Base-by-base conservation (phyloP, 2,797 vertebrate genomes). In the Synaphobranchus kaupii region DNA sequence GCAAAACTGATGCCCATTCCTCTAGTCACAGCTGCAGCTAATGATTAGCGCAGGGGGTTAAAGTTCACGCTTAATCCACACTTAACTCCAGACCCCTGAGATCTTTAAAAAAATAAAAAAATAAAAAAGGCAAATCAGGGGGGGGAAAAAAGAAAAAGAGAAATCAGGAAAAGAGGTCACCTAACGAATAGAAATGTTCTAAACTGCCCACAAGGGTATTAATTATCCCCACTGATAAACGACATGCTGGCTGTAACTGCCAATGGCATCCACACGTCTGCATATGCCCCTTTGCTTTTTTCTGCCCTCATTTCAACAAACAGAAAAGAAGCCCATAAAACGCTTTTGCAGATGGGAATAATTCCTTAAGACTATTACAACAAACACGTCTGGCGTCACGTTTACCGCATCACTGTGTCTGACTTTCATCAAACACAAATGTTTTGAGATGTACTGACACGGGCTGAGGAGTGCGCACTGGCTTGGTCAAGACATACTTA, bases 241-340 rank as follows among this genome's bases (percentile, higher is more conserved):
- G 50, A 58, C 63, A 1, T 15, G 4, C 63, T 17, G 86, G 82
- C 58, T 17, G 47, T 22, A 31, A 68, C 58, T 68, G 80, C 81
- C 86, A 76, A 50, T 17, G 56, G 28, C 48, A 48, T 73, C 86
- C 10, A 22, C 81, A 87, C 86, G 84, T 84, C 82, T 87, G 86
- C 50, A 54, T 39, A 20, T 34, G 47, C 47, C 25, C 25, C 34
- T 63, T 22, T 39, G 17, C 20, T 52, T 83, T 58, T 83, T 52
- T 22, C 54, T 56, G n/a, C 81, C 54, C 50, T 84, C 48, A 56
- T 56, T n/a, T 76, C n/a, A 81, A 50, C 22, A 50, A 50, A 50
- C 44, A 25, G 20, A 17, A 87, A 86, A 56, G 22, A 60, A 68
- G 9, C 63, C 47, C 20, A 68, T 22, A 73, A 48, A 54, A 83